A percentile compares a stretch with the other conserved stretches of the same genome.
Conservation (phyloP, 2,797 vertebrate genomes). For the Poeciliopsis paucimaculata region DNA sequence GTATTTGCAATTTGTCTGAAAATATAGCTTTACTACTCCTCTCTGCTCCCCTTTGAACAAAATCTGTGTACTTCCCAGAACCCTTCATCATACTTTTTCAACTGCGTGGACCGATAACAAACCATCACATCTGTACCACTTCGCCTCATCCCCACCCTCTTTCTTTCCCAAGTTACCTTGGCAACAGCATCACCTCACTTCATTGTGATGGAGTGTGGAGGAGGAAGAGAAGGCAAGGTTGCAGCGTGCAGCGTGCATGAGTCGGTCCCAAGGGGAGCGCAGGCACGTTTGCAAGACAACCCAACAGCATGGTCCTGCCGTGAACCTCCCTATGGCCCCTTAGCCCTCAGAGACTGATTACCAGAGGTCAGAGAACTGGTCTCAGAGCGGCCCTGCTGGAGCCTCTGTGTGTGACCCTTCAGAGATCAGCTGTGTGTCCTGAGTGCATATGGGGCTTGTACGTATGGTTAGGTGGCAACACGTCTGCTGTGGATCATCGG, state of each 20-base stretch:
- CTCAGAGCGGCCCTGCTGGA: conserved; percentile 27
- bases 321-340: not conserved
- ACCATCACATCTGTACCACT: conserved; percentile 46
- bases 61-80: conserved; percentile 5
- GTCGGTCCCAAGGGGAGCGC: conserved; percentile 38
- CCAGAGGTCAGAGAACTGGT: conserved; percentile 51
- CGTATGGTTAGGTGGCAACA: conserved; percentile 7
- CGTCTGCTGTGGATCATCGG: conserved; percentile 14
- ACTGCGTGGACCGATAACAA: conserved; percentile 52
- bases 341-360: conserved; percentile 57
- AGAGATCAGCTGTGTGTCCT: conserved; percentile 50
- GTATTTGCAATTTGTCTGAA: conserved; percentile 25
- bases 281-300: conserved; percentile 55
- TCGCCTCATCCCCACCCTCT: conserved; percentile 17
- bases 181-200: conserved; percentile 66
- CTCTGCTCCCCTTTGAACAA: not conserved
- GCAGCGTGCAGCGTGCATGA: conserved; percentile 21
- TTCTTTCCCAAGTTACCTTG: conserved; percentile 58
- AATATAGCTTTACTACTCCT: conserved; percentile 23
- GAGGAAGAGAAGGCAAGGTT: conserved; percentile 19
- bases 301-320: conserved; percentile 14
- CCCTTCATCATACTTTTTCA: conserved; percentile 25
- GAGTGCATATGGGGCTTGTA: conserved; percentile 32
- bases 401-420: conserved; percentile 46
- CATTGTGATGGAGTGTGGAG: conserved; percentile 29